These are phyloP conservation scores for Rhabdomys pumilio DNA, from an alignment of 2,797 vertebrate genomes.

Conservation along the genomic window DNA sequence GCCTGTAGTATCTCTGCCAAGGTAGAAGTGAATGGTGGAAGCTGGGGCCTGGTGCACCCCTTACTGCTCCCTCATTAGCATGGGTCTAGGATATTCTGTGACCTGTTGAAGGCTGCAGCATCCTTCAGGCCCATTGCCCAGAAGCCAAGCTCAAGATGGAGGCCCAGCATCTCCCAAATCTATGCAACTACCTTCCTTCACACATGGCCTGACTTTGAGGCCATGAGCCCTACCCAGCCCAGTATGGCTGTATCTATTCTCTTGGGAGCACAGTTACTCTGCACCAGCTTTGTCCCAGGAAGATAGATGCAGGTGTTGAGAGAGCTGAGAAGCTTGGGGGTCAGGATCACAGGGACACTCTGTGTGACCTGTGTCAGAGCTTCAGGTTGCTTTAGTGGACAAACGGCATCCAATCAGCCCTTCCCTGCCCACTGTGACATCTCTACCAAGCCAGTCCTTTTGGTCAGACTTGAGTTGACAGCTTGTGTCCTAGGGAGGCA, in stretches of 20 bases:
- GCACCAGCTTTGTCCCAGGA: too few species aligned
- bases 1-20: neutral
- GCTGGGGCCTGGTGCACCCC: neutral
- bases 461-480: neutral
- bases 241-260: neutral
- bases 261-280: neutral
- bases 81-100: neutral
- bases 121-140: neutral
- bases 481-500: neutral
- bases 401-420: neutral
- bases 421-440: neutral
- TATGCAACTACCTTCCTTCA: neutral
- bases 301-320: neutral
- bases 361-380: neutral
- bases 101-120: neutral
- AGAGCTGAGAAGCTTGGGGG: neutral
- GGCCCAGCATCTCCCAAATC: neutral
- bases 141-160: neutral
- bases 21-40: rapidly evolving
- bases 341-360: neutral
- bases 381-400: neutral
- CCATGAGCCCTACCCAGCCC: rapidly evolving
- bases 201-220: neutral
- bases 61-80: neutral
- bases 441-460: neutral